Evolutionary conservation across 2,797 vertebrate genomes (phyloP), one percentile per base, ranked within the genome.

Genomic region (Ceryle rudis): DNA sequence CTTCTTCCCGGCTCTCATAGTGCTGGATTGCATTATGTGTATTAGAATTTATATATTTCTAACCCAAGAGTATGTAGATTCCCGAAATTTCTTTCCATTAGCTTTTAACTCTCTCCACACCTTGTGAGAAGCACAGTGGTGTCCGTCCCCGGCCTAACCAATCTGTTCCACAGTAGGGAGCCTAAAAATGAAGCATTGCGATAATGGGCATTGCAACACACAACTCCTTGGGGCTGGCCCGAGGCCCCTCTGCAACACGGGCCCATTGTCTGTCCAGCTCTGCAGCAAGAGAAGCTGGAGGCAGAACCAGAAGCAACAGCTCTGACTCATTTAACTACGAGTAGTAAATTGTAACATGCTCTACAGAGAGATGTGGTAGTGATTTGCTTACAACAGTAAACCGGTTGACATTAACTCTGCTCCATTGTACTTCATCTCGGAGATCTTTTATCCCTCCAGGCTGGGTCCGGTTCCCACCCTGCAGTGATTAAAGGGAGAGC

Each of bases 141-240:
- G 71, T 77, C 81, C 66, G 70, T 86, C 83, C 78, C 66, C 28
- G 81, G 92, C 54, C 57, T 77, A 41, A 96, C 79, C 86, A 95
- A 96, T 96, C 92, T 95, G 95, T 94, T 95, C 92, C 89, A 29
- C 95, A 94, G 93, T 81, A 70, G 95, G 95, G 91, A 85, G 86
- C 95, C 95, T 82, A 87, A 95, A 96, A 96, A 91, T 28, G 78
- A 96, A 74, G 84, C 92, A 71, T n/a, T 84, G 22, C 52, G 11
- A 92, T 94, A 96, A 94, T 87, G 79, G 89, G 93, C 86, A 92
- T 95, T 95, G 84, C 95, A 95, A 93, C 71, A 87, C 69, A 42
- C 52, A 66, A 78, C 80, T 94, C 86, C 67, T 79, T 41, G 54
- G 44, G 93, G 71, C 71, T 85, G 90, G 81, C 91, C 90, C 41